Base-by-base conservation (phyloP, 1,140 invertebrate genomes). In the Pseudomyrmex pallidus region DNA sequence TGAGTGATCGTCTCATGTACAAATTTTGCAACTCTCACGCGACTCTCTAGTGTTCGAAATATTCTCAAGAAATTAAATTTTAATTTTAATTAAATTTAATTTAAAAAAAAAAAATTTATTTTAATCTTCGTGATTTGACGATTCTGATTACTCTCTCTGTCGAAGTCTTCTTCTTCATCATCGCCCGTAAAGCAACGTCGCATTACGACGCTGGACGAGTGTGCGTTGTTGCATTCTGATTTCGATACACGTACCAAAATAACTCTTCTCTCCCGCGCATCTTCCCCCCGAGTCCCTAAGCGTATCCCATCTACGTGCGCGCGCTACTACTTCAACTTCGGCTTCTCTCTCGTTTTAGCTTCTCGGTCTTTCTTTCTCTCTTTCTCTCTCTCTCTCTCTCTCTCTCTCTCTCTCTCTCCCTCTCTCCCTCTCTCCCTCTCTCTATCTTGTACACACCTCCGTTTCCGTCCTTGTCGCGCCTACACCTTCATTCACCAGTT, bases 201-300 rank as follows among this genome's bases (percentile, higher is more conserved):
- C 35, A 35, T 67, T 54, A 78, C 70, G 22, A 73, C 63, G 73
- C 54, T 85, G 82, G 35, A 82, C 52, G 82, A 90, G 87, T 90
- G 87, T 90, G 89, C 90, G 91, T 92, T 91, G 91, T 91, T 92
- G 92, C 92, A 92, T 92, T 92, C 89, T 92, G 91, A 92, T 92
- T 90, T 91, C 91, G 87, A 89, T 90, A 88, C 68, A 88, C 84
- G 82, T 68, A 89, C 90, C 90, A 85, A 92, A 92, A 93, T 93
- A 92, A 91, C 92, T 90, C 87, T 89, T 85, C 80, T 88, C 90
- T 85, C 86, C 46, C 61, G 74, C 72, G 44, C 70, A 35, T 68
- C 59, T 35, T 8, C 77, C 67, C 61, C 77, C 77, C 80, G 63
- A 64, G 64, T 64, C 87, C 85, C 87, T 88, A 85, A 84, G 77